Evolutionary conservation across 2,113 vertebrate species (phyloP), one percentile per base, ranked within the genome.

Genomic region (Hucho hucho): DNA sequence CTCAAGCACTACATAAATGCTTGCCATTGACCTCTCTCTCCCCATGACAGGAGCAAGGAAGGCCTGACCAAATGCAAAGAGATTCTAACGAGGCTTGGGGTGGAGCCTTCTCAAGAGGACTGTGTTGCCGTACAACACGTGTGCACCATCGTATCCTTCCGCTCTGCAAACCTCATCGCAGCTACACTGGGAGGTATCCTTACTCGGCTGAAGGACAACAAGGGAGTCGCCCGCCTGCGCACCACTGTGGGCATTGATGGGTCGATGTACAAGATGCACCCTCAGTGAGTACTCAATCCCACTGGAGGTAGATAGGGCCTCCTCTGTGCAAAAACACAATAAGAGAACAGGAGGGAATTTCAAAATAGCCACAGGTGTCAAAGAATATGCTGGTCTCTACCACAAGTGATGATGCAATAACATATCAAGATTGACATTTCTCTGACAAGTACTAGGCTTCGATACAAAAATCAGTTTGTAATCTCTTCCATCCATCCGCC

Each of bases 261-360:
- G 0, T 98, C 98, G 6, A 95, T 99, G 81, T 99, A 99, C 95
- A 99, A 99, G 93, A 98, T 94, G 92, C 98, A 99, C 70, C 98
- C 98, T 4, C 98, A 99, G 98, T 99, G 91, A 97, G 97, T 95
- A 18, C 14, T 53, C 49, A 53, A 18, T 3, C 9, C 37, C 11
- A 3, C 49, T 1, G 14, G 4, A 53, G 16, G 49, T 53, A 1
- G 4, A 53, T 16, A 53, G 49, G 49, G 18, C 49, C 4, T 53
- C 16, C 49, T 53, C 16, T 53, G 16, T 16, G 49, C 49, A 53
- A 43, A 9, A 43, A 53, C 49, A 53, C 49, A 53, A 18, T 18
- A 53, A 53, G 49, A 5, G 14, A 16, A 53, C 49, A 4, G 4
- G 4, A 53, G 4, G 16, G 49, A 53, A 53, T 53, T 16, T 53